Percentiles rank a stretch among this genome's conserved stretches.
These are phyloP conservation scores for Microcebus murinus DNA, from an alignment of 2,113 vertebrate species.

Conservation along the genomic window DNA sequence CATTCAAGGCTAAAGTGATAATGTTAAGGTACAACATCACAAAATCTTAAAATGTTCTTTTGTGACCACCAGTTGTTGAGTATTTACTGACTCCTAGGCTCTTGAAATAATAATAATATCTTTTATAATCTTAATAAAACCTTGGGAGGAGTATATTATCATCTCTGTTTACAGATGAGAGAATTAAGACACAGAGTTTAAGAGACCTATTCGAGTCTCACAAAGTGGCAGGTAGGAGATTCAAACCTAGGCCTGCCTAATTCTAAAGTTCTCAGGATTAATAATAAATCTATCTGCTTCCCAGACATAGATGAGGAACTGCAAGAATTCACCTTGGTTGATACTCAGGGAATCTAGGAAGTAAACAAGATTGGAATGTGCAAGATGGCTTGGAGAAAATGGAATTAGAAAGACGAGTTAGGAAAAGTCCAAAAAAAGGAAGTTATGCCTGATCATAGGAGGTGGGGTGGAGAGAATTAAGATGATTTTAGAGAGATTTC, in stretches of 20 bases:
- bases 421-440: not conserved
- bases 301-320: not conserved
- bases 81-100: not conserved
- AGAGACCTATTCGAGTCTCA: not conserved
- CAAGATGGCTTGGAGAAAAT: not conserved
- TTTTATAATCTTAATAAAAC: not conserved
- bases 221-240: not conserved
- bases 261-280: not conserved
- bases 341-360: not conserved
- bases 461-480: not conserved
- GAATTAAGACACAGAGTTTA: not conserved
- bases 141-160: not conserved
- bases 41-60: not conserved
- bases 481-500: not conserved
- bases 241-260: not conserved
- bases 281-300: not conserved
- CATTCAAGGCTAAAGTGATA: not conserved
- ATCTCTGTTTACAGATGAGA: not conserved
- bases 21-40: not conserved
- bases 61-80: not conserved
- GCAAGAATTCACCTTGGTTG: not conserved
- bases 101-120: not conserved
- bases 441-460: not conserved
- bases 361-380: not conserved
- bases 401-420: not conserved